A percentile compares a stretch with the other conserved stretches of the same genome.
Conservation (phyloP, 2,888 invertebrate species). For the Luperina nickerlii region DNA sequence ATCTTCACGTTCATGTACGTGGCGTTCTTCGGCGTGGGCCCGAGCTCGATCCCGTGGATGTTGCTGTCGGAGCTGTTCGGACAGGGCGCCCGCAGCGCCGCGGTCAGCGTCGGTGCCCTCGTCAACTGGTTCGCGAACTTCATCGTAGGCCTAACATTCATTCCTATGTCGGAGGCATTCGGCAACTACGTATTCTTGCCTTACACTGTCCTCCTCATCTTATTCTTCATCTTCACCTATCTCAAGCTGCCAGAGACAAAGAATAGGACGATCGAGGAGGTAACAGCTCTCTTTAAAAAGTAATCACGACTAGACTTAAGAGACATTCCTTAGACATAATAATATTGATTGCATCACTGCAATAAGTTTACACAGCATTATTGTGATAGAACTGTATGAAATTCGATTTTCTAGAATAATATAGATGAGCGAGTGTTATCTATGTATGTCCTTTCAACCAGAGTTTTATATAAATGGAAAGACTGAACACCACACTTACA, state of each 20-base stretch:
- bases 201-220: constrained; percentile 83
- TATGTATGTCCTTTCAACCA: constrained; percentile 66
- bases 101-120: constrained; percentile 87
- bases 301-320: constrained; percentile 69
- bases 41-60: constrained; percentile 90
- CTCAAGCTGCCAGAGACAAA: constrained; percentile 88
- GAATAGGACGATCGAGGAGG: constrained; percentile 88
- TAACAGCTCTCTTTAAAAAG: constrained; percentile 87
- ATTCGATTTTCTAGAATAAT: constrained; percentile 60
- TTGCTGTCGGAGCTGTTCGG: constrained; percentile 88
- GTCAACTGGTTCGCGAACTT: constrained; percentile 90
- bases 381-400: constrained; percentile 75
- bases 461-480: constrained; percentile 77
- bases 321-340: constrained; percentile 78
- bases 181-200: constrained; percentile 87
- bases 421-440: constrained; percentile 52
- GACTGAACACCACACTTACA: constrained; percentile 82
- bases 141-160: constrained; percentile 87
- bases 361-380: constrained; percentile 77
- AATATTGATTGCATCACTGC: constrained; percentile 69
- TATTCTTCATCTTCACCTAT: constrained; percentile 87
- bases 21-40: constrained; percentile 88
- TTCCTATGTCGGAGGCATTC: constrained; percentile 80
- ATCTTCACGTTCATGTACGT: constrained; percentile 88
- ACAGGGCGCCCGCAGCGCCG: constrained; percentile 87